These are phyloP conservation scores for Aselliscus stoliczkanus DNA, from an alignment of 2,797 vertebrate genomes.

Conservation along the genomic window DNA sequence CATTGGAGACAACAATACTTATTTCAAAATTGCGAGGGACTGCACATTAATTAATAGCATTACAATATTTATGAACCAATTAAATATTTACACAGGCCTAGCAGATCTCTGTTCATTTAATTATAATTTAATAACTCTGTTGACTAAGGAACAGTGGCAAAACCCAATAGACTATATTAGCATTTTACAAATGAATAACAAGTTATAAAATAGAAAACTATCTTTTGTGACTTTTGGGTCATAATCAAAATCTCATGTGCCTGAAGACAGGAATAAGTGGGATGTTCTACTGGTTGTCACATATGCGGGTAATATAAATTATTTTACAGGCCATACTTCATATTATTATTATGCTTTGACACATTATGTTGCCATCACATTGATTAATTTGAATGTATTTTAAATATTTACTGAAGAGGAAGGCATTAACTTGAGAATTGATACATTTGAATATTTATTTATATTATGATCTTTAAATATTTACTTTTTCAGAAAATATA, in stretches of 20 bases:
- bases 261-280: not conserved
- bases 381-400: not conserved
- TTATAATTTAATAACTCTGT: conserved; percentile 67
- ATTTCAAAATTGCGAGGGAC: conserved; percentile 47
- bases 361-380: not conserved
- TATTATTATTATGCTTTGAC: not conserved
- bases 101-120: conserved; percentile 57
- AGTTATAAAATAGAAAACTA: not conserved
- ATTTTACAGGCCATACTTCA: not conserved
- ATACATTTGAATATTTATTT: not conserved
- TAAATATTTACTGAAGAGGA: not conserved
- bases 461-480: not conserved
- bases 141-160: conserved; percentile 61
- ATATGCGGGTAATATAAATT: not conserved
- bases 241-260: conserved; percentile 15
- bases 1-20: conserved; percentile 40
- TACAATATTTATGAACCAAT: conserved; percentile 73
- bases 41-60: conserved; percentile 68
- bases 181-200: conserved; percentile 62
- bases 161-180: conserved; percentile 52
- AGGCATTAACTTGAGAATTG: not conserved
- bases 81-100: conserved; percentile 73
- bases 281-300: not conserved
- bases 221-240: not conserved
- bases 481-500: not conserved